These are phyloP conservation scores for Galbula dea DNA, from an alignment of 2,113 vertebrate species.

Conservation along the genomic window DNA sequence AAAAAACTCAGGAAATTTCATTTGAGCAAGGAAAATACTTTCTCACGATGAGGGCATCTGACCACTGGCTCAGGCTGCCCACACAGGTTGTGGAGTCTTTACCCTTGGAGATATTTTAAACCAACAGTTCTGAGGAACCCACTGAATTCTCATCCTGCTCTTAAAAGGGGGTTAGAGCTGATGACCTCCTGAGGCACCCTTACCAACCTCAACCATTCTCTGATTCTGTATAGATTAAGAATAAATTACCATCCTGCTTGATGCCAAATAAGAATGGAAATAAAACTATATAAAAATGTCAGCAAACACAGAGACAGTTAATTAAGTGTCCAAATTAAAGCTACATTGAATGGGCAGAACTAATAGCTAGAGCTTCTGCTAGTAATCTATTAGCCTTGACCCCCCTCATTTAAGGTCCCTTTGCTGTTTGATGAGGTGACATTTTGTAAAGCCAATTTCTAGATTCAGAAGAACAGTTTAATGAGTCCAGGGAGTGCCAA, in stretches of 20 bases:
- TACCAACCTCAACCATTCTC: neutral
- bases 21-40: neutral
- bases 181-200: neutral
- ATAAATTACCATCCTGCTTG: neutral
- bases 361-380: neutral
- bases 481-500: neutral
- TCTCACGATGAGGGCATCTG: neutral
- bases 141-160: neutral
- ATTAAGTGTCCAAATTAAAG: neutral
- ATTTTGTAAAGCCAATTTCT: constrained; percentile 43
- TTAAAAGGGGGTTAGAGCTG: neutral
- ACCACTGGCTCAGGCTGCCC: neutral
- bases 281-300: neutral
- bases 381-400: neutral
- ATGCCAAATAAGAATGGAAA: neutral
- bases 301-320: neutral
- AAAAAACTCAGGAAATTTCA: neutral
- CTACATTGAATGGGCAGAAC: neutral
- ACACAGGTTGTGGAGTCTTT: neutral
- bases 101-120: neutral
- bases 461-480: constrained; percentile 44
- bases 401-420: neutral
- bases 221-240: neutral
- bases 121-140: neutral
- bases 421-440: neutral